Conservation (phyloP, 2,113 vertebrate genomes). For the Microtus ochrogaster region DNA sequence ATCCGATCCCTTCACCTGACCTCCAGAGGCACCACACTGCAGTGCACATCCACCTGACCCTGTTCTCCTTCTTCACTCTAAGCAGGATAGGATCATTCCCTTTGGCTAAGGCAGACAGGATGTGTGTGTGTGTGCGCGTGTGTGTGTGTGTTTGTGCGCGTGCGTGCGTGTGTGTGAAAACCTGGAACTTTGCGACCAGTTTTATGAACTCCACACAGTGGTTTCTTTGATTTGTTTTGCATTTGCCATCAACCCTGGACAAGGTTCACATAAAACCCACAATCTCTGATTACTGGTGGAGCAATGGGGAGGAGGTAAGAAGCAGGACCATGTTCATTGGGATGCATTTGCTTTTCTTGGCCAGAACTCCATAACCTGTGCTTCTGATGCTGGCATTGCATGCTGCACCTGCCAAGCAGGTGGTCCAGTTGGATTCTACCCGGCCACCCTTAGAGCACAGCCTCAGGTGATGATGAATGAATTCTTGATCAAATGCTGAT, state of each 20-base stretch:
- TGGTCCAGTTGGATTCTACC: background rate
- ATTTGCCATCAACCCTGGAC: background rate
- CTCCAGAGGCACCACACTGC: too few relatives aligned
- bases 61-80: background rate
- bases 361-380: too few relatives aligned
- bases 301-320: background rate
- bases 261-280: background rate
- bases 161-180: background rate
- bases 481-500: rapidly evolving
- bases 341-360: background rate
- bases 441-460: background rate
- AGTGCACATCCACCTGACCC: too few relatives aligned
- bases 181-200: background rate
- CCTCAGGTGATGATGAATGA: background rate
- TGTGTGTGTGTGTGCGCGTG: background rate
- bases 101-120: background rate
- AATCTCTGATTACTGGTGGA: background rate
- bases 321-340: background rate
- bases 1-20: too few relatives aligned
- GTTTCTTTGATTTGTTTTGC: background rate
- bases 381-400: background rate
- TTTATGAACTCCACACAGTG: background rate
- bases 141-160: background rate
- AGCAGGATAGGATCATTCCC: background rate
- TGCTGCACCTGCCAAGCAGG: background rate